Evolutionary conservation across 2,888 invertebrate genomes (phyloP).

Genomic region (Leptopilina drosophilae): DNA sequence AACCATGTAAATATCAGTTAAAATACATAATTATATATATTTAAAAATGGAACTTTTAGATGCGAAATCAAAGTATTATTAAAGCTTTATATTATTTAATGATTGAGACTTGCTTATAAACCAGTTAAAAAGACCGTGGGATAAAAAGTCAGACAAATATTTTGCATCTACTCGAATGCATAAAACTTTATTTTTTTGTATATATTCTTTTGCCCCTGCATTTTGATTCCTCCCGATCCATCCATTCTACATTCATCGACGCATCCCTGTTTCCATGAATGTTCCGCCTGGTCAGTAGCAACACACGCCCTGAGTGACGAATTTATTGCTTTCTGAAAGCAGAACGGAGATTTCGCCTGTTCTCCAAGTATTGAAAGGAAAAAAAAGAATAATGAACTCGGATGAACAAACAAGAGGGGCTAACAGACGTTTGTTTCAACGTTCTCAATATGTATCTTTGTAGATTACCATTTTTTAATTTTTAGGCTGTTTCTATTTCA

Average conservation of each 20-base stretch:
- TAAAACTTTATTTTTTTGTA: conserved; percentile 58
- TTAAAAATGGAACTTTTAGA: too few species aligned
- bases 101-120: neutral
- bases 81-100: neutral
- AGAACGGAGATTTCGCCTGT: conserved; percentile 65
- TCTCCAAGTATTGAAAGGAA: conserved; percentile 53
- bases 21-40: too few species aligned
- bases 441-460: neutral
- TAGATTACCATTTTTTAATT: too few species aligned
- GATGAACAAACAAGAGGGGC: conserved; percentile 49
- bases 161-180: conserved; percentile 66
- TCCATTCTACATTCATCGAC: conserved; percentile 71
- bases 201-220: conserved; percentile 50
- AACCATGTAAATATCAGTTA: too few species aligned
- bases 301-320: conserved; percentile 68
- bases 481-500: too few species aligned
- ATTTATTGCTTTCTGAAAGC: conserved; percentile 71
- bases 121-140: conserved; percentile 59
- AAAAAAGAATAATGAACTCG: conserved; percentile 51
- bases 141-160: conserved; percentile 63
- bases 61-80: too few species aligned
- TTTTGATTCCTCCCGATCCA: conserved; percentile 61
- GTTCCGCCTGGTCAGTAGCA: conserved; percentile 59
- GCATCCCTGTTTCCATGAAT: conserved; percentile 67
- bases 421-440: conserved; percentile 13